A percentile compares a stretch with the other conserved stretches of the same genome.
Evolutionary conservation across 2,797 vertebrate genomes (phyloP).

Genomic region (Spinibarbus caldwelli): DNA sequence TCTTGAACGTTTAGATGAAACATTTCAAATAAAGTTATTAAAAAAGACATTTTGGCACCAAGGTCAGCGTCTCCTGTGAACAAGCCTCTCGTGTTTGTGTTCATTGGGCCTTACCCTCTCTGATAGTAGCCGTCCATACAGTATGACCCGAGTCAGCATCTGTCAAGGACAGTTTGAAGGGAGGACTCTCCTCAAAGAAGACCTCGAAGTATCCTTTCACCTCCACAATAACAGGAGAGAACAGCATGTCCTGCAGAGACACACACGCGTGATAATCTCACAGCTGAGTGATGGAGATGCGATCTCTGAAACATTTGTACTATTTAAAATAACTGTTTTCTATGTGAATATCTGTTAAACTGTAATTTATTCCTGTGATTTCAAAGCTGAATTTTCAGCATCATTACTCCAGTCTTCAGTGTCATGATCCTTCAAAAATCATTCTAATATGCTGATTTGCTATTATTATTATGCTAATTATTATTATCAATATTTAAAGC

Average conservation of each 20-base stretch:
- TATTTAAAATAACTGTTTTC: too few relatives aligned
- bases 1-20: too few relatives aligned
- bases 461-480: too few relatives aligned
- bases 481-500: too few relatives aligned
- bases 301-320: too few relatives aligned
- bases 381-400: too few relatives aligned
- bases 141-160: slow-evolving; percentile 79
- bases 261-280: not conserved
- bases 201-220: slow-evolving; percentile 88
- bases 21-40: not conserved
- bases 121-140: slow-evolving; percentile 83
- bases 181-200: slow-evolving; percentile 84
- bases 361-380: too few relatives aligned
- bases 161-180: slow-evolving; percentile 82
- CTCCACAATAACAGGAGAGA: slow-evolving; percentile 80
- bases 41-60: not conserved
- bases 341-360: too few relatives aligned
- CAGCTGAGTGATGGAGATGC: not conserved
- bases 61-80: too few relatives aligned
- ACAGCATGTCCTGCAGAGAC: slow-evolving; percentile 80
- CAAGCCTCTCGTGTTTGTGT: not conserved
- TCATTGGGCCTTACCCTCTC: slow-evolving; percentile 79
- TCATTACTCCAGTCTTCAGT: too few relatives aligned
- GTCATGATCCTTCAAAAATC: too few relatives aligned
- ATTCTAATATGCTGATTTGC: too few relatives aligned